Evolutionary conservation across 2,113 vertebrate genomes (phyloP).

Genomic region (Chloebia gouldiae): DNA sequence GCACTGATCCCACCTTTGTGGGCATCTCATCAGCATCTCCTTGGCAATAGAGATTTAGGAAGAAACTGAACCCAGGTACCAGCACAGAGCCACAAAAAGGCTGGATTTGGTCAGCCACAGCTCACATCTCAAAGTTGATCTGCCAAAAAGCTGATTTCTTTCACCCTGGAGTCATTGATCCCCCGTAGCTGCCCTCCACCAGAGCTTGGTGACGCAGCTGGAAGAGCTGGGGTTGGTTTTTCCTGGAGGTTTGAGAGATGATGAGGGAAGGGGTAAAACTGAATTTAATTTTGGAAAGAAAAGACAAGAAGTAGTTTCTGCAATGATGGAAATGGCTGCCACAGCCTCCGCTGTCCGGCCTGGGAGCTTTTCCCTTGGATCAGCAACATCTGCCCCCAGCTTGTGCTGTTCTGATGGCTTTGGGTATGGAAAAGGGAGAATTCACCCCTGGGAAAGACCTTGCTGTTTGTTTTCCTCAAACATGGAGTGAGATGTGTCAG

Average conservation of each 20-base stretch:
- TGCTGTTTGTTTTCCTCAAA: background rate
- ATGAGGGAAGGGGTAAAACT: background rate
- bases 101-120: background rate
- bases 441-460: background rate
- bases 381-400: background rate
- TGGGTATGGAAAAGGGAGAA: background rate
- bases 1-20: accelerated
- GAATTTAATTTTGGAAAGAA: background rate
- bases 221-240: background rate
- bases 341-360: background rate
- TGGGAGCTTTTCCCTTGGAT: background rate
- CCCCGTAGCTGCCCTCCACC: accelerated
- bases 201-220: background rate
- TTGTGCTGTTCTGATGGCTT: background rate
- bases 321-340: background rate
- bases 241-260: background rate
- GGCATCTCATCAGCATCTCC: background rate
- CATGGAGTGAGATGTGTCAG: background rate
- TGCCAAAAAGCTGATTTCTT: background rate
- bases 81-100: background rate
- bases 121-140: background rate
- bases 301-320: background rate
- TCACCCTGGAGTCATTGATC: background rate
- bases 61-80: background rate
- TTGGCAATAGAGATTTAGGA: background rate